Percentiles rank a stretch among this genome's conserved stretches.
phyloP scores from a whole-genome alignment of 2,113 vertebrate genomes.

The Hemichromis elongatus region DNA sequence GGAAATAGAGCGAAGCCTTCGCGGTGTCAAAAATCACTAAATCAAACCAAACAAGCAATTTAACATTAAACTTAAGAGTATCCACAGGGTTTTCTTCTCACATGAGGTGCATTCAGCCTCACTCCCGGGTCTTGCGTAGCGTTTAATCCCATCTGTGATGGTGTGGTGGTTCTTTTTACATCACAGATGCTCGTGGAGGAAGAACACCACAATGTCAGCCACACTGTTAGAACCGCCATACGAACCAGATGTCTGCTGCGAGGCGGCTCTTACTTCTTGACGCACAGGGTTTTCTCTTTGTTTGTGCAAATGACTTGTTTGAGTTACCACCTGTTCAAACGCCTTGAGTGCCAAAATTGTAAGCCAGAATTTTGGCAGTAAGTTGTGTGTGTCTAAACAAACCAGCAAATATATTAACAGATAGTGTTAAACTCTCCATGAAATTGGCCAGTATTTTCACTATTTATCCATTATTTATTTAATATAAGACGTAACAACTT shows the following conservation, averaged over 20 bases:
- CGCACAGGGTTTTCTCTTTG: conserved; percentile 27
- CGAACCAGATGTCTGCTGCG: conserved; percentile 32
- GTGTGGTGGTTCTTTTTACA: conserved; percentile 6
- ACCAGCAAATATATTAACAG: background rate
- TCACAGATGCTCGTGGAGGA: conserved; percentile 23
- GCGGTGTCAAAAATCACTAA: background rate
- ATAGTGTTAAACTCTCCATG: background rate
- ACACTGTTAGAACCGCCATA: conserved; percentile 3
- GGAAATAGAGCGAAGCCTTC: background rate
- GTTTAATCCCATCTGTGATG: conserved; percentile 29
- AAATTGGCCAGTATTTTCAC: background rate
- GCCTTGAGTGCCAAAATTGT: background rate
- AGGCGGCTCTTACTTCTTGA: background rate
- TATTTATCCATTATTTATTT: background rate
- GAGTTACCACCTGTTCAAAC: conserved; percentile 47
- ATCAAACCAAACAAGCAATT: background rate
- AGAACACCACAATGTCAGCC: background rate
- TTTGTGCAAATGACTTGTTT: conserved; percentile 21
- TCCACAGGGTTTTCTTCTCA: background rate
- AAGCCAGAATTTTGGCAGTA: background rate
- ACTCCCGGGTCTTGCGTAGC: background rate
- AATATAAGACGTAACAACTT: background rate
- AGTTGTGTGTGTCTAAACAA: background rate
- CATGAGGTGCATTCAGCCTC: background rate
- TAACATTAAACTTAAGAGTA: background rate